Percentiles rank a stretch among this genome's conserved stretches.
These are phyloP conservation scores for Biston betularia DNA, from an alignment of 2,888 invertebrate genomes.

Conservation along the genomic window DNA sequence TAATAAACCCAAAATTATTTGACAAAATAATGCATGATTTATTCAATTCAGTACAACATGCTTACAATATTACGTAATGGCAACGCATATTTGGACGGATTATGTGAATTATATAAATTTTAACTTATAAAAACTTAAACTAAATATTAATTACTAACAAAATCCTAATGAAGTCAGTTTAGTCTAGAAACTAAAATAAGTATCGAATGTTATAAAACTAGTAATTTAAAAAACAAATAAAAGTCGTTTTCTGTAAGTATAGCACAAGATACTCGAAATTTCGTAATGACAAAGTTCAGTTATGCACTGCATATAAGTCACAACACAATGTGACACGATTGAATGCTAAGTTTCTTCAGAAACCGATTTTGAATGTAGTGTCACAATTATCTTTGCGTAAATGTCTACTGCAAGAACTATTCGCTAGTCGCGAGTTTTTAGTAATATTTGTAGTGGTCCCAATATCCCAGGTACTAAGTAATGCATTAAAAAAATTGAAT, in stretches of 20 bases:
- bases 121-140: slow-evolving; percentile 34
- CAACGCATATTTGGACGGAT: slow-evolving; percentile 51
- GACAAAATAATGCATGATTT: slow-evolving; percentile 57
- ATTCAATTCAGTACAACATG: slow-evolving; percentile 55
- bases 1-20: slow-evolving; percentile 33
- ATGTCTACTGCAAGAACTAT: no score
- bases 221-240: not conserved
- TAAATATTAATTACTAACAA: slow-evolving; percentile 32
- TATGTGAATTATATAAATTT: slow-evolving; percentile 20
- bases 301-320: slow-evolving; percentile 5
- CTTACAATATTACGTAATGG: slow-evolving; percentile 51
- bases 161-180: slow-evolving; percentile 9
- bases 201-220: not conserved
- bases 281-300: not conserved
- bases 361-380: no score
- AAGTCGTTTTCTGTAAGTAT: not conserved
- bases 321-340: not conserved
- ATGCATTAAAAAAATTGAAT: not conserved
- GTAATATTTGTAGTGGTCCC: not conserved
- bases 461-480: not conserved
- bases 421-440: not conserved
- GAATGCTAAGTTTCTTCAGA: no score
- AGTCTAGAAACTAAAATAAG: slow-evolving; percentile 17
- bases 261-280: not conserved
- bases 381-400: no score